Conservation (phyloP, 2,888 invertebrate species). For the Zonitis immaculata region DNA sequence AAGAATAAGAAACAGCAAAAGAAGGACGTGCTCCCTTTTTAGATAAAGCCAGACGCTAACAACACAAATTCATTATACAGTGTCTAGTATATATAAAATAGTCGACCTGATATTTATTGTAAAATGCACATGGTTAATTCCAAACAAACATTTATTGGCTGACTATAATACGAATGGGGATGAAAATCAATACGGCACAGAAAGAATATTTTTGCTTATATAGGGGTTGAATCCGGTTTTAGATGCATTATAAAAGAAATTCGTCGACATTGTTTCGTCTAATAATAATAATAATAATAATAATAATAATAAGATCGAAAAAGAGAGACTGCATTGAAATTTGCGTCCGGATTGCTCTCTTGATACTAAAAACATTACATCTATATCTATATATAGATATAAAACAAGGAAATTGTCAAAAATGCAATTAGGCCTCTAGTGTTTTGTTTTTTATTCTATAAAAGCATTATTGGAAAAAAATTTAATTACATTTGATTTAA, state of each 20-base stretch:
- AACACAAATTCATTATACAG: slow-evolving; percentile 49
- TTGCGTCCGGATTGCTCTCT: slow-evolving; percentile 7
- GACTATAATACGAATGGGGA: slow-evolving; percentile 45
- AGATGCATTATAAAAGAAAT: slow-evolving; percentile 37
- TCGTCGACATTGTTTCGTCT: slow-evolving; percentile 25
- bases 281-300: too few relatives aligned
- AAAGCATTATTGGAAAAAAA: not conserved
- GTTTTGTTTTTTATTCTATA: not conserved
- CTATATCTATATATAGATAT: too few relatives aligned
- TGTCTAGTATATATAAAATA: slow-evolving; percentile 49
- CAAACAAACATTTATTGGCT: slow-evolving; percentile 45
- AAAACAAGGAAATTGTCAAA: too few relatives aligned
- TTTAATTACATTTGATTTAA: not conserved
- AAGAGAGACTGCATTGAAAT: slow-evolving; percentile 19
- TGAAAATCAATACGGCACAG: slow-evolving; percentile 50
- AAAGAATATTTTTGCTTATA: slow-evolving; percentile 50
- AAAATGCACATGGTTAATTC: slow-evolving; percentile 48
- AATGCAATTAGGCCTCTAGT: too few relatives aligned
- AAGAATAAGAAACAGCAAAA: too few relatives aligned
- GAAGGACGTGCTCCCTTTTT: slow-evolving; percentile 24
- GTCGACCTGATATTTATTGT: slow-evolving; percentile 45
- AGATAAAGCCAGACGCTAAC: slow-evolving; percentile 35
- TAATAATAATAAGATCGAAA: too few relatives aligned
- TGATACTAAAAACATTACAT: too few relatives aligned
- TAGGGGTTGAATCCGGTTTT: slow-evolving; percentile 42